These are phyloP conservation scores for Mormyrops boulengeri DNA, from an alignment of 2,797 vertebrate genomes.

Conservation along the genomic window DNA sequence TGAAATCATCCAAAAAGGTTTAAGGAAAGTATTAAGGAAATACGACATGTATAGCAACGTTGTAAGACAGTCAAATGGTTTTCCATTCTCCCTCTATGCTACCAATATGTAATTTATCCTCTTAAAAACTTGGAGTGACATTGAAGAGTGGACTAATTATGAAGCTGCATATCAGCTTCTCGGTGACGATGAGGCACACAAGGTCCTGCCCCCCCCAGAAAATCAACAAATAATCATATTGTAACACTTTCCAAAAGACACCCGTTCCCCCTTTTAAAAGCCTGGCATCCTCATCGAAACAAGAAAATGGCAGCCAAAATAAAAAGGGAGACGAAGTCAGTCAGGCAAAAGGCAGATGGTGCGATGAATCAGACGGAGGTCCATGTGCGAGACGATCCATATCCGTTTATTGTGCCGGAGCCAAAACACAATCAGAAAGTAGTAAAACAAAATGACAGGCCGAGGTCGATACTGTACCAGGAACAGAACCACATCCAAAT, in stretches of 20 bases:
- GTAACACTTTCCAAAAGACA: background rate
- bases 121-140: background rate
- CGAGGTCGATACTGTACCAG: background rate
- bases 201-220: background rate
- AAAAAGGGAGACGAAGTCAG: background rate
- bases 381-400: background rate
- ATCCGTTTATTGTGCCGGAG: background rate
- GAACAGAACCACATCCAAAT: background rate
- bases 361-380: background rate
- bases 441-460: background rate
- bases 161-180: background rate
- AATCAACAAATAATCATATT: background rate
- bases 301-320: background rate
- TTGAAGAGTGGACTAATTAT: background rate
- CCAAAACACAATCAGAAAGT: background rate
- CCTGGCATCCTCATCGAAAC: background rate
- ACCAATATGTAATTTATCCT: background rate
- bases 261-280: background rate
- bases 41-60: background rate
- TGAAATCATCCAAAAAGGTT: background rate
- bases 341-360: background rate
- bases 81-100: background rate
- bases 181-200: background rate
- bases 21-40: background rate
- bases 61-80: background rate